Evolutionary conservation across 2,888 invertebrate genomes (phyloP).

Genomic region (Andrena trimmerana): DNA sequence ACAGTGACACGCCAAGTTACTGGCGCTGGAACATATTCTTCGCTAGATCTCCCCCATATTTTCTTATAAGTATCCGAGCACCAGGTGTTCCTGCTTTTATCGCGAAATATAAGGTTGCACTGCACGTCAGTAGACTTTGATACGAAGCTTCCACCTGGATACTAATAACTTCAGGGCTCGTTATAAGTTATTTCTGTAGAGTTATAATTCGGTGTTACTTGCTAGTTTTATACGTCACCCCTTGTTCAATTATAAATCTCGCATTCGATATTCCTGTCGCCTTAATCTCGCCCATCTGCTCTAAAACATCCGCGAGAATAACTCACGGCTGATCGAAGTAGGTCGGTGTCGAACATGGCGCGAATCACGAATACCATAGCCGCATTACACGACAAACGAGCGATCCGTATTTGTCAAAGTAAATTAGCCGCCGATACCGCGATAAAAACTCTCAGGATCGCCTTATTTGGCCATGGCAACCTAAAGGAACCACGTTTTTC

Average conservation of each 20-base stretch:
- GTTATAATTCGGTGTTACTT: no score
- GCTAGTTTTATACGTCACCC: no score
- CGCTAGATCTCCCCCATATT: no score
- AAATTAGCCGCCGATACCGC: conserved; percentile 69
- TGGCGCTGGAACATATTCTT: background rate
- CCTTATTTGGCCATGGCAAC: conserved; percentile 39
- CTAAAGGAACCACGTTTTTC: conserved; percentile 38
- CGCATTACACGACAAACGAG: conserved; percentile 57
- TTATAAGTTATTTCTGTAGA: no score
- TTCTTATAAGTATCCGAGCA: no score
- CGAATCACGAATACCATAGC: conserved; percentile 46
- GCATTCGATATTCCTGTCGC: conserved; percentile 13
- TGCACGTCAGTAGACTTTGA: no score
- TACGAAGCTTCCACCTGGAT: no score
- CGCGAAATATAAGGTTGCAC: no score
- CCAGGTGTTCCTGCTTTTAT: no score
- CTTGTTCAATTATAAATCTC: background rate
- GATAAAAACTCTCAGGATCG: conserved; percentile 59
- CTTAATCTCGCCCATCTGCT: conserved; percentile 38
- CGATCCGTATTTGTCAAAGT: conserved; percentile 71
- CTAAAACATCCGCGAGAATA: conserved; percentile 58
- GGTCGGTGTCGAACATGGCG: conserved; percentile 55
- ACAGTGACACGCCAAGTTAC: background rate
- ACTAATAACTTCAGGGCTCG: no score
- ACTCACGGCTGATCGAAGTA: conserved; percentile 67